phyloP scores from a whole-genome alignment of 2,888 invertebrate genomes.

The Erebia epiphron region DNA sequence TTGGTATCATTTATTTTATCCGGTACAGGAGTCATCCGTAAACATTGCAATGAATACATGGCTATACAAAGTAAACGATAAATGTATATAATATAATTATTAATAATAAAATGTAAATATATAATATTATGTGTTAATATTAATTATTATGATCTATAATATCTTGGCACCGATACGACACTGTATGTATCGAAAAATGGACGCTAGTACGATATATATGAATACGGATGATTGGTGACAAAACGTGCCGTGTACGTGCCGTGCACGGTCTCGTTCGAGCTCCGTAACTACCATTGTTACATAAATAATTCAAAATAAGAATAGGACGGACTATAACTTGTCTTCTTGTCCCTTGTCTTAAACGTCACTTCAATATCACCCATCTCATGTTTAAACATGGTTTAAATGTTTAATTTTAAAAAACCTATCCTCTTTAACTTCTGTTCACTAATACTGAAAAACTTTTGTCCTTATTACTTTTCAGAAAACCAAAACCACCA shows the following conservation, averaged over 20 bases:
- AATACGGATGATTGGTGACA: conserved; percentile 32
- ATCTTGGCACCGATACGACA: conserved; percentile 75
- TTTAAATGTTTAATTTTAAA: too few species aligned
- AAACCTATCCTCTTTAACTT: too few species aligned
- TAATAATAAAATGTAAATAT: conserved; percentile 73
- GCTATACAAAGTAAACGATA: conserved; percentile 77
- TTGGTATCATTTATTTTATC: conserved; percentile 70
- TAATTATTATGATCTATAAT: conserved; percentile 48
- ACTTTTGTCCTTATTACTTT: too few species aligned
- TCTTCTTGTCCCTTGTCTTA: too few species aligned
- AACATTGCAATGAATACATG: conserved; percentile 74
- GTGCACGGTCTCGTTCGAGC: not conserved
- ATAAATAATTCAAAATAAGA: too few species aligned
- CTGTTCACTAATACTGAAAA: too few species aligned
- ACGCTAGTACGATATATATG: conserved; percentile 54
- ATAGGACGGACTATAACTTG: too few species aligned
- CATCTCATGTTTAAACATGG: too few species aligned
- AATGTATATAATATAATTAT: conserved; percentile 56
- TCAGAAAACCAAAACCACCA: too few species aligned
- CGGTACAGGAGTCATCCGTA: conserved; percentile 74
- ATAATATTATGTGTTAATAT: conserved; percentile 61
- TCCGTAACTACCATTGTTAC: not conserved
- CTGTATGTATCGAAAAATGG: conserved; percentile 58
- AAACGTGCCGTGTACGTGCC: not conserved
- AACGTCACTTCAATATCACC: too few species aligned